Evolutionary conservation across 37 sponge, comb jelly and placozoan species (phyloP), one percentile per base, ranked within the genome.

Genomic region (Cliona cf. orientalis): DNA sequence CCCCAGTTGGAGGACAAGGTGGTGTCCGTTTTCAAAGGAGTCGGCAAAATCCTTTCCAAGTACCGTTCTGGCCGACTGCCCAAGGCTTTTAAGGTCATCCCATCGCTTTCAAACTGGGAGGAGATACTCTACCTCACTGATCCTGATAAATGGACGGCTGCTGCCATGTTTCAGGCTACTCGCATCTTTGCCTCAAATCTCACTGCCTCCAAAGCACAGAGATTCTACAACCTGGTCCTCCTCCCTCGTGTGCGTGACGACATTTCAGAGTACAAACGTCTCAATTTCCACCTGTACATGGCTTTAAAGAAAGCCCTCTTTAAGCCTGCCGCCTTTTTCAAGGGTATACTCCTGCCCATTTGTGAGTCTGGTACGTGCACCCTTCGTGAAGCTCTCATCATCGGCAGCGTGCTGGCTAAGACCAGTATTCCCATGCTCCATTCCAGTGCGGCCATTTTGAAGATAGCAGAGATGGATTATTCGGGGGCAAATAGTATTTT

Each of bases 281-380:
- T 99, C 34, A 99, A 99, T 76, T 90, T 81, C 69, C 99, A 99
- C 81, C 88, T 99, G 29, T 99, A 99, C 84, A 80, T 87, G 88
- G 85, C 98, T 11, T 80, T 96, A 19, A 99, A 99, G 78, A 99
- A 96, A 71, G 80, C 97, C 6, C 87, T 96, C 22, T 99, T 92
- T 82, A 96, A 96, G 45, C 97, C 99, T 37, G 95, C 99, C 7
- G 99, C 97, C 36, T 99, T 99, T 81, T 99, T 99, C 84, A 99
- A 99, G 63, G 95, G 97, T 1, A 66, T 99, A n/a, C 86, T 99
- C 19, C 80, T 99, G 2, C 97, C 99, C 22, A 82, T 97, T 5
- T 91, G 95, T 78, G 87, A 86, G 49, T 89, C 89, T 57, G 91
- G 95, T 19, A 94, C 91, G 25, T 97, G 98, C 67, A 83, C 98